A percentile compares a stretch with the other conserved stretches of the same genome.
These are phyloP conservation scores for Sminthopsis crassicaudata DNA, from an alignment of 2,113 vertebrate species.

Conservation along the genomic window DNA sequence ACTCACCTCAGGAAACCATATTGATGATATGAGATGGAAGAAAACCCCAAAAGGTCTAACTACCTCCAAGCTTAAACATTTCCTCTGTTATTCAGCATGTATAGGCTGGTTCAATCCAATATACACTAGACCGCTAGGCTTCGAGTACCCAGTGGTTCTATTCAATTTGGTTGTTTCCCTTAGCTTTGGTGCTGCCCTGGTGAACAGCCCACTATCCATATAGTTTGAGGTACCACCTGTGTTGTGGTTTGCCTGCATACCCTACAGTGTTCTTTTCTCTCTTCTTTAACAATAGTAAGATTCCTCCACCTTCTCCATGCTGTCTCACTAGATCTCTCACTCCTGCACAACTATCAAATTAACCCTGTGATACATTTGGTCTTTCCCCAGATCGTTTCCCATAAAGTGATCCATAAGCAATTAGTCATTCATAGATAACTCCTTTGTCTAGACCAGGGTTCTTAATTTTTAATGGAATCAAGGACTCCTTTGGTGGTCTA, in stretches of 20 bases:
- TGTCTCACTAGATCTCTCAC: no score
- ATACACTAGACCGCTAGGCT: not conserved
- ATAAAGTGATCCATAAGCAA: not conserved
- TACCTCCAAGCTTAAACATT: not conserved
- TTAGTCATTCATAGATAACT: not conserved
- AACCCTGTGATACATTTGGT: not conserved
- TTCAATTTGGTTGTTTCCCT: not conserved
- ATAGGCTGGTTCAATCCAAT: not conserved
- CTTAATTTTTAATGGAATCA: not conserved
- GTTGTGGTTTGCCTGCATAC: not conserved
- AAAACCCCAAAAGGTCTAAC: not conserved
- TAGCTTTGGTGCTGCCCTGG: not conserved
- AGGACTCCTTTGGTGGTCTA: not conserved
- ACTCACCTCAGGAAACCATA: not conserved
- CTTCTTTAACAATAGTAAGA: not conserved
- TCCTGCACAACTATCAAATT: not conserved
- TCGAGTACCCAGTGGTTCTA: not conserved
- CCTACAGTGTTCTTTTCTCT: not conserved
- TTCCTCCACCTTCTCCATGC: not conserved
- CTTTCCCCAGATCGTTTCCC: not conserved
- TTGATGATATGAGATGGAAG: not conserved
- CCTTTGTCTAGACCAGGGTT: not conserved
- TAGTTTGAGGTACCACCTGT: not conserved
- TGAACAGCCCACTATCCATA: not conserved
- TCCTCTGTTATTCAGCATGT: conserved; percentile 14